Base-by-base conservation (phyloP, 30 jellyfish, hydroid and myxozoan genomes). In the Nemopilema nomurai region DNA sequence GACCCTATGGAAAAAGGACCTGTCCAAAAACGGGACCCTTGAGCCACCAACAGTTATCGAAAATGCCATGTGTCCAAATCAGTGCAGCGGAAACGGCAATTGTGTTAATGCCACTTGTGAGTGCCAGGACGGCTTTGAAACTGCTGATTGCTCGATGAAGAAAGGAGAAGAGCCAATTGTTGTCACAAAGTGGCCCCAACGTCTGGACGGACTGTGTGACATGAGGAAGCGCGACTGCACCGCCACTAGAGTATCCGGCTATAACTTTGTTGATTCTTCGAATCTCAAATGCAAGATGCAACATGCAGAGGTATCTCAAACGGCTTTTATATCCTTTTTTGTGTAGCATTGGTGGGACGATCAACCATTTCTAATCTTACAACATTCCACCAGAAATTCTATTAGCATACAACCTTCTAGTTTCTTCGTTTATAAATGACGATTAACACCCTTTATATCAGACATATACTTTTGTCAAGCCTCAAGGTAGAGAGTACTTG, bases 41-140 rank as follows among this genome's bases (percentile, higher is more conserved):
- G 89, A 63, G 32, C 98, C 98, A 49, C 98, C 98, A 1, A 82
- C 25, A 23, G 92, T 76, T 18, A 79, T 92, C 23, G 98, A 79
- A 22, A 84, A 92, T 62, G 81, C 62, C 1, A n/a, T 88, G 16
- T 92, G 98, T 31, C 98, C 96, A 0, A 92, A 88, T 62, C 90
- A 71, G 81, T 92, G 98, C 70, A 92, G 95, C 71, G 96, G 90
- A 0, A 80, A 86, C 71, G 98, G 98, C 41, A 53, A 29, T 21
- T 92, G 98, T 77, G 69, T 50, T 30, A 92, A 92, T 85, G 98
- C 91, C 25, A 92, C 98, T 0, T 92, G 98, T 74, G 49, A 53
- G 23, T 92, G 98, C 68, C 52, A 87, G 30, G 22, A 62, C 4
- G 97, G 96, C 1, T 92, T 26, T 83, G 81, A 32, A 20, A 64